phyloP scores from a whole-genome alignment of 2,113 vertebrate genomes.

The Bujurquina vittata region DNA sequence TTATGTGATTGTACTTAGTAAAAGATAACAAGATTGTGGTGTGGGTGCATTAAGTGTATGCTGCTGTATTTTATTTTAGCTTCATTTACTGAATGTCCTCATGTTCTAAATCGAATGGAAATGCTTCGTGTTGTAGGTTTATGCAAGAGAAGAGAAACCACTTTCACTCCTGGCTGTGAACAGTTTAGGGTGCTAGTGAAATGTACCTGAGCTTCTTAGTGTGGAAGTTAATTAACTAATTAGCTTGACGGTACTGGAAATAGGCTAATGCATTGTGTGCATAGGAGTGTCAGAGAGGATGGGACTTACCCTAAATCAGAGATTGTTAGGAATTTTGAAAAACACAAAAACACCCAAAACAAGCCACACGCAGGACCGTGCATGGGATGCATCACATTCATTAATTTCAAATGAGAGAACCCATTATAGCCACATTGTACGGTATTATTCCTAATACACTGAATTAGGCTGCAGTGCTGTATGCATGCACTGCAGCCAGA shows the following conservation, averaged over 20 bases:
- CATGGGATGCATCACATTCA: slow-evolving; percentile 20
- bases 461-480: slow-evolving; percentile 19
- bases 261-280: background rate
- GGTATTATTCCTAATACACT: slow-evolving; percentile 11
- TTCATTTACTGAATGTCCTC: background rate
- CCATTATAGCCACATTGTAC: background rate
- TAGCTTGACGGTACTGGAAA: slow-evolving; percentile 1
- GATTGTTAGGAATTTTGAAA: background rate
- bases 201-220: slow-evolving; percentile 43
- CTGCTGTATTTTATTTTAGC: background rate
- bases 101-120: background rate
- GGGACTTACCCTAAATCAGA: background rate
- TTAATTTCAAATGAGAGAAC: slow-evolving; percentile 53
- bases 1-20: background rate
- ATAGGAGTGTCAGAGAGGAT: background rate
- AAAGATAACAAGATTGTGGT: background rate
- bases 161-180: slow-evolving; percentile 1
- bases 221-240: slow-evolving; percentile 36
- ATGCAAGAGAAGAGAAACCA: background rate
- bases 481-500: background rate
- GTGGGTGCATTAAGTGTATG: background rate
- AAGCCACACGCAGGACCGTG: background rate
- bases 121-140: background rate
- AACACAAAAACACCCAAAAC: background rate
- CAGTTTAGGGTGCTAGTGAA: slow-evolving; percentile 19